Conservation (phyloP, 2,888 invertebrate genomes). For the Standfussiana lucernea region DNA sequence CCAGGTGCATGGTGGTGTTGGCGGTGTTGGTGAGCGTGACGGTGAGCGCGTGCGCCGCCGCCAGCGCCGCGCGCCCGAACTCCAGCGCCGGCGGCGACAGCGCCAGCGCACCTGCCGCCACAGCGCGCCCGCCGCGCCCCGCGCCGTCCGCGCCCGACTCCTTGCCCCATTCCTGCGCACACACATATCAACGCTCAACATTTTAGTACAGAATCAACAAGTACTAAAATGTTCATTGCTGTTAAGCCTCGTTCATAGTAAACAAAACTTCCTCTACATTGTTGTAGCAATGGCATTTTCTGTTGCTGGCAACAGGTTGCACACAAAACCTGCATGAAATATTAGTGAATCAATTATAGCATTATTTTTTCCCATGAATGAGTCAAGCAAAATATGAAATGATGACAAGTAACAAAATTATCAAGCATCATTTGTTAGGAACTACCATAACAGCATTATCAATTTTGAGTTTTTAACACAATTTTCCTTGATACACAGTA, state of each 20-base stretch:
- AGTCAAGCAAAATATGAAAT: not conserved
- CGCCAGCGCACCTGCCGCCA: conserved; percentile 75
- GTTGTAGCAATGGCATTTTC: not conserved
- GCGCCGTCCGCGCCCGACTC: conserved; percentile 59
- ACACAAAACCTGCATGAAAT: not conserved
- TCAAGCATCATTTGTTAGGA: not conserved
- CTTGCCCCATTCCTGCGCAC: conserved; percentile 81
- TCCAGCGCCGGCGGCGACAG: conserved; percentile 88
- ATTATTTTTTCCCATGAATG: not conserved
- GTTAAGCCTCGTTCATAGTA: not conserved
- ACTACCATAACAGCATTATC: not conserved
- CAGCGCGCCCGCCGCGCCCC: conserved; percentile 56
- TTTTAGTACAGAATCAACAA: not conserved
- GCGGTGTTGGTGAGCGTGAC: conserved; percentile 97
- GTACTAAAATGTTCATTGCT: not conserved
- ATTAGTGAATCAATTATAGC: not conserved
- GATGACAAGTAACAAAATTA: not conserved
- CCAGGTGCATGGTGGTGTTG: conserved; percentile 97
- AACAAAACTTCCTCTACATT: not conserved
- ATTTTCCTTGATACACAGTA: not conserved
- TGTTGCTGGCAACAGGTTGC: not conserved
- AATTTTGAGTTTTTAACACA: not conserved
- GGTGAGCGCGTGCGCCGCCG: conserved; percentile 95
- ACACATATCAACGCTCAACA: not conserved
- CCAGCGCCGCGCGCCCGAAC: conserved; percentile 93